phyloP scores from a whole-genome alignment of 2,888 invertebrate genomes.

The Chrysolina haemoptera region DNA sequence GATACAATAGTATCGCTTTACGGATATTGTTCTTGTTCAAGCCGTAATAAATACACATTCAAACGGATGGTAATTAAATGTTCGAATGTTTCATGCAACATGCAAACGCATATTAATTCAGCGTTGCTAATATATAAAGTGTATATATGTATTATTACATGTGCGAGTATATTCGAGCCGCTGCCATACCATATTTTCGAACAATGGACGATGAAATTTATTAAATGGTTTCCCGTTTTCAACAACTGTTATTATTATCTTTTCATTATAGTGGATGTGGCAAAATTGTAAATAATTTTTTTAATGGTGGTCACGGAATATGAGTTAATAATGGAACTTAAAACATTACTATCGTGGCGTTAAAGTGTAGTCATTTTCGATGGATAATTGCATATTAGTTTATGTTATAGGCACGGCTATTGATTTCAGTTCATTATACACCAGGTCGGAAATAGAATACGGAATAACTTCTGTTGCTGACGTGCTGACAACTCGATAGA shows the following conservation, averaged over 20 bases:
- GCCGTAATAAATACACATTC: slow-evolving; percentile 45
- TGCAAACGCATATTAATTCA: slow-evolving; percentile 44
- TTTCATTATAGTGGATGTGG: slow-evolving; percentile 36
- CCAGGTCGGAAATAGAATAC: background rate
- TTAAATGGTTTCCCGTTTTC: slow-evolving; percentile 36
- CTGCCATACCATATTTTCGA: slow-evolving; percentile 23
- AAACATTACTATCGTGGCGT: slow-evolving; percentile 27
- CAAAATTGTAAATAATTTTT: slow-evolving; percentile 44
- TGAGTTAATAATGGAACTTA: slow-evolving; percentile 34
- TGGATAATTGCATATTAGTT: slow-evolving; percentile 33
- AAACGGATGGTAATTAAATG: slow-evolving; percentile 48
- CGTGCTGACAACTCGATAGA: background rate
- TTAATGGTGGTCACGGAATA: slow-evolving; percentile 41
- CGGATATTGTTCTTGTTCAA: slow-evolving; percentile 43
- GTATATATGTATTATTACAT: background rate
- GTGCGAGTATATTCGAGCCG: slow-evolving; percentile 9
- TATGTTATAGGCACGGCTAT: slow-evolving; percentile 31
- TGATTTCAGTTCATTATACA: slow-evolving; percentile 26
- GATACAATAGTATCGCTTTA: slow-evolving; percentile 43
- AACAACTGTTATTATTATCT: slow-evolving; percentile 43
- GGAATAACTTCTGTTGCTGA: background rate
- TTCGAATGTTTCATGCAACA: slow-evolving; percentile 47
- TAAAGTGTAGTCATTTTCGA: slow-evolving; percentile 34
- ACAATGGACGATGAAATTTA: slow-evolving; percentile 36
- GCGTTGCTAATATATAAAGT: slow-evolving; percentile 16